Base-by-base conservation (phyloP, 2,888 invertebrate genomes). In the Thereva nobilitata region DNA sequence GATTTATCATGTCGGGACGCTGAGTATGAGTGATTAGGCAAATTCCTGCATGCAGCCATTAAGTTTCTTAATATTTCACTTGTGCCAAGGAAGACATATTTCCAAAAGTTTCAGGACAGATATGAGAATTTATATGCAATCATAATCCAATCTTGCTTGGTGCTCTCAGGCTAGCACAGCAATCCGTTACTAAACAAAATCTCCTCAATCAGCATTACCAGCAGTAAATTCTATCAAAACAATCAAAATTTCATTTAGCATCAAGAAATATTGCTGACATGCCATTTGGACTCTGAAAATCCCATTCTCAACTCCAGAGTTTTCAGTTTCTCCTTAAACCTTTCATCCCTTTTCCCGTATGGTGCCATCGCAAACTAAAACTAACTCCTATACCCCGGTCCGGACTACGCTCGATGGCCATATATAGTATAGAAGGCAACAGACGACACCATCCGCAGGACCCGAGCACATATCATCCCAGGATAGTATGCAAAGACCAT, bases 231-330 rank as follows among this genome's bases (percentile, higher is more conserved):
- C 61, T 50, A 9, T 40, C 34, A 41, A 41, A 50, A 50, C 40
- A 50, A 61, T 61, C 61, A 61, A 49, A 61, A 50, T 61, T 61
- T 61, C 50, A 61, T 61, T 61, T 50, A 41, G 40, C 40, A 50
- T 61, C 45, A 45, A 61, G 61, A 61, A 50, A 61, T 61, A 61
- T 61, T 50, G 61, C 61, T 41, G 61, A 61, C 61, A 61, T 40
- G 61, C 50, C 41, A 61, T 61, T 61, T 61, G 61, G 50, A 61
- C 61, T 41, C 38, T 50, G n/a, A 23, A 40, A 61, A 61, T 50
- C 50, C 61, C 23, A 23, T 41, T 5, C 41, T 61, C 61, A 61
- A 41, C 50, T 34, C 23, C 23, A 2, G 23, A 23, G 23, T 23
- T 23, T 23, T 23, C 23, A 23, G 23, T 23, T 23, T 23, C 23